Base-by-base conservation (phyloP, 1,140 invertebrate species). In the Apocrypta bakeri region DNA sequence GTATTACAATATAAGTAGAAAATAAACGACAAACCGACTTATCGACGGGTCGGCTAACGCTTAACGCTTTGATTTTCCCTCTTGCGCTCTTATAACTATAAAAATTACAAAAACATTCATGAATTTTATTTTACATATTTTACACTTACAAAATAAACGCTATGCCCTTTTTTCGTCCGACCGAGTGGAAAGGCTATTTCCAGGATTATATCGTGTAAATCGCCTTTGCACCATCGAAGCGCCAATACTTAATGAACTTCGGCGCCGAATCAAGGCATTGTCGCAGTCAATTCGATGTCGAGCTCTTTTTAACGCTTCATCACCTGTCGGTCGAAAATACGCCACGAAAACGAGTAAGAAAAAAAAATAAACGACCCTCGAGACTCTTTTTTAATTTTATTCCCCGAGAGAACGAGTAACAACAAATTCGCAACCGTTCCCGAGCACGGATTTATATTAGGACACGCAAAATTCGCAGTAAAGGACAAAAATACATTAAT, bases 1-100 rank as follows among this genome's bases (percentile, higher is more conserved):
- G 27, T 86, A 76, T 81, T 81, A 75, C 61, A 82, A 75, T 84
- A 84, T 69, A 76, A 85, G 69, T 83, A 85, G 79, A 83, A 84
- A 85, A 48, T 12, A 75, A 76, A 76, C 24, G 80, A 21, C n/a
- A 76, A 75, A 66, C 37, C 48, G n/a, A 56, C 48, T 21, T 56
- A n/a, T n/a, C 48, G 48, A 56, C 48, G 48, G 3, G 48, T 56
- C 48, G 48, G 17, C 17, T 56, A 56, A 56, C 48, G 48, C 17
- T 56, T 56, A 29, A 66, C 64, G 25, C 29, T 74, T 74, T 74
- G 61, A 74, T 66, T 81, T 81, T 64, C 24, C 79, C 61, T 81
- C 71, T 56, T 72, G 21, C 21, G 48, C 33, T 42, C 24, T 81
- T 33, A 64, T 9, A 42, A 29, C 33, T 81, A 74, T 74, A 81